Evolutionary conservation across 2,888 invertebrate genomes (phyloP), one percentile per base, ranked within the genome.

Genomic region (Ypsolopha scabrella): DNA sequence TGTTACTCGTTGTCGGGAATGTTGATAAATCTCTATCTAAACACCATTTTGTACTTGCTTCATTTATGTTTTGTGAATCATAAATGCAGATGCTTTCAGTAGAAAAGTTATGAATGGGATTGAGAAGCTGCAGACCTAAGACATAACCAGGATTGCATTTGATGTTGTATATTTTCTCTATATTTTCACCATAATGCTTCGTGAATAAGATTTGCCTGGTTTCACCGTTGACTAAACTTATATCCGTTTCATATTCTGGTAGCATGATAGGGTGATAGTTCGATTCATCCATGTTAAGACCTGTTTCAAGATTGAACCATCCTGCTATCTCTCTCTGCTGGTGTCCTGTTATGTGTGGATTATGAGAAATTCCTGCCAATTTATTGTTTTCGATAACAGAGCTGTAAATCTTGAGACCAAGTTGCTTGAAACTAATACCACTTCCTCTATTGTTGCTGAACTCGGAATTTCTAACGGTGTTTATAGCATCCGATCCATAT

Each of bases 291-390:
- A 88, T 79, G 58, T 90, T 89, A 52, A 89, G 88, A 56, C 92
- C 92, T 1, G 88, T 82, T 37, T 92, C 90, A 67, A 91, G 89
- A 59, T 90, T 89, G 63, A 97, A 95, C 97, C 98, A 98, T 6
- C 97, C 96, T 0, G 96, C 93, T 49, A 98, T 88, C 83, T 98
- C 97, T 68, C 95, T 88, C 75, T 97, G 98, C 65, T 96, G 93
- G 2, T 91, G 75, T 1, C 93, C 91, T 1, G 94, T 91, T 55
- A 98, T 87, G 41, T 93, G 93, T 0, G 98, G 96, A 77, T 99
- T 94, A 68, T 98, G 99, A 51, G 93, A 91, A 57, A 99, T 93
- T 0, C 99, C 99, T 41, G 96, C 93, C 52, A 92, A 87, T 38
- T 89, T 89, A 72, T 98, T 99, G 57, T 94, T 92, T 68, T 93